Percentiles rank a stretch among this genome's conserved stretches.
Evolutionary conservation across 2,113 vertebrate genomes (phyloP).

Genomic region (Nyctereutes procyonoides): DNA sequence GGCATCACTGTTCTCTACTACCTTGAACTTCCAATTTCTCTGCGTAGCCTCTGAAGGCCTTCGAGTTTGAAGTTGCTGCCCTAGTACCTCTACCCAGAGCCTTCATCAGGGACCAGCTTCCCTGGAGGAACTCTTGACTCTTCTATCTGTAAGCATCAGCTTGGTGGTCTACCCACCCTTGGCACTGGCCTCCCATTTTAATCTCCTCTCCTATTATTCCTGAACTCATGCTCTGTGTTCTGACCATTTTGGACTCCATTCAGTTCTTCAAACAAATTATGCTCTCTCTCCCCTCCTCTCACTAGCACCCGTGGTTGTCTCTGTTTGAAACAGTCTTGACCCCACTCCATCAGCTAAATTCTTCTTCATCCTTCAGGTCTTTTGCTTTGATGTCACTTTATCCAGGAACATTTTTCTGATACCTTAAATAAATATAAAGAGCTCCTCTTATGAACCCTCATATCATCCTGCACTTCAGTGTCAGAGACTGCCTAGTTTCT

Average conservation of each 20-base stretch:
- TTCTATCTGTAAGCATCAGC: background rate
- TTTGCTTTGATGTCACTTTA: background rate
- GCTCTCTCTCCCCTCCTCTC: background rate
- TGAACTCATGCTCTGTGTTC: background rate
- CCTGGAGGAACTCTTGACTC: background rate
- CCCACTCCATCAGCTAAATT: background rate
- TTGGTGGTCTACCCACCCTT: background rate
- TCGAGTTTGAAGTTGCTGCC: background rate
- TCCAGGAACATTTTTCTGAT: background rate
- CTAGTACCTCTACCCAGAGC: background rate
- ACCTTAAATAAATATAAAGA: background rate
- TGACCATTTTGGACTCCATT: background rate
- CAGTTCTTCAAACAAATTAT: background rate
- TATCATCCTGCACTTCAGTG: background rate
- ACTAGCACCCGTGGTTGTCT: background rate
- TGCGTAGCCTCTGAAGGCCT: background rate
- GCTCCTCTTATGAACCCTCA: background rate
- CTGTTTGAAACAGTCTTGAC: background rate
- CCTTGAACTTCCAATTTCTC: constrained; percentile 29
- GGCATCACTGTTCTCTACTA: background rate
- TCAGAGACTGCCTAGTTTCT: background rate
- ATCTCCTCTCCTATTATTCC: background rate
- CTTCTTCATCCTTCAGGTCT: background rate
- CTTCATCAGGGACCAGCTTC: background rate
- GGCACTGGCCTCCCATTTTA: background rate